Base-by-base conservation (phyloP, 2,113 vertebrate genomes). In the Sylvietta virens region DNA sequence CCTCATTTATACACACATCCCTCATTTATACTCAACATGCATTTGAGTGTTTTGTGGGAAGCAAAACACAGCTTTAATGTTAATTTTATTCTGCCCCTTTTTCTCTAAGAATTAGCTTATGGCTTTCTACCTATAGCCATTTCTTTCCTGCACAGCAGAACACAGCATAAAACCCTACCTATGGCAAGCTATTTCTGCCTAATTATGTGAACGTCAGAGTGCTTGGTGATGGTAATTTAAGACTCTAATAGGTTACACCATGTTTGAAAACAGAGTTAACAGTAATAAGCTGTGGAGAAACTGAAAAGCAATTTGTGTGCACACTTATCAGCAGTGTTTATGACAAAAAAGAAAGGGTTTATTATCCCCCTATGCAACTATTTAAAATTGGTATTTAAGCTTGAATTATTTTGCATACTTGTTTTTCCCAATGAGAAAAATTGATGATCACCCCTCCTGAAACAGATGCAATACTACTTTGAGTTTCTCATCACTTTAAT, bases 311-410 rank as follows among this genome's bases (percentile, higher is more conserved):
- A 81, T 90, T 76, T 93, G 27, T 45, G n/a, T 42, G n/a, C 11
- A 50, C n/a, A 6, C 35, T 67, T 81, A 62, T 3, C 39, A 71
- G 57, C 22, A 56, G 37, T 28, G 26, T 50, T 61, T 27, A 10
- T 30, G 20, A 71, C 40, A 89, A 84, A 37, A 22, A 83, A 60
- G 16, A 28, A 22, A 5, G 2, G 6, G 6, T 17, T n/a, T n/a
- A n/a, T 61, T 62, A 44, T 30, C 0, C 0, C 11, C 11, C 13
- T 3, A 22, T 15, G 1, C n/a, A 51, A 71, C 28, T 88, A 51
- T 35, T 71, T 64, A 74, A 70, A 58, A 66, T 13, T 67, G 27
- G 6, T 54, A 71, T 67, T 91, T 91, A 81, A 80, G 37, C 7
- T 48, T 65, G 23, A 89, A 71, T 56, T 84, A 16, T 60, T 93